Conservation (phyloP, 1,140 invertebrate genomes). For the Ips typographus region DNA sequence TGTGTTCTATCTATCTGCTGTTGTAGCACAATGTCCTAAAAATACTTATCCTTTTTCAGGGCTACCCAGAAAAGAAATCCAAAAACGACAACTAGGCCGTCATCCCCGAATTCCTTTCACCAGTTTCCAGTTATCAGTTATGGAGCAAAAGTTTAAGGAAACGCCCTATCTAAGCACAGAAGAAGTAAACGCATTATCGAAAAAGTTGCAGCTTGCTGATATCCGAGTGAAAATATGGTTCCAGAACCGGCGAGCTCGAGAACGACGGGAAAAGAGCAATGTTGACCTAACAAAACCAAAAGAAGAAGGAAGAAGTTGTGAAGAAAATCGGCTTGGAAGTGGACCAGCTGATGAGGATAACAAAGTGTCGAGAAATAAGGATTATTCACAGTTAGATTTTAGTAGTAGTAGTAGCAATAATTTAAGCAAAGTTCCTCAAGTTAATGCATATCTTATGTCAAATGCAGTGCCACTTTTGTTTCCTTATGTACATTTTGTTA, state of each 20-base stretch:
- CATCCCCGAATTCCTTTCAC: conserved; percentile 59
- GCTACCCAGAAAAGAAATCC: conserved; percentile 45
- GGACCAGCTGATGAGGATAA: too few species aligned
- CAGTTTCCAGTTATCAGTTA: conserved; percentile 54
- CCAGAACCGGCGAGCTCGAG: conserved; percentile 74
- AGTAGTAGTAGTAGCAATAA: too few species aligned
- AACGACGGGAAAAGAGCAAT: conserved; percentile 60
- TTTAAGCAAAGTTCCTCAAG: too few species aligned
- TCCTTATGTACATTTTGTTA: too few species aligned
- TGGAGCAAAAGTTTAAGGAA: conserved; percentile 58
- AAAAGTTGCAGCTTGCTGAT: conserved; percentile 54
- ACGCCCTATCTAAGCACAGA: conserved; percentile 58
- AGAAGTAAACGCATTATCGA: conserved; percentile 55
- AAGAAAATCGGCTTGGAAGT: too few species aligned
- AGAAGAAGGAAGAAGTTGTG: too few species aligned
- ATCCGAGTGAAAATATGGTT: conserved; percentile 81
- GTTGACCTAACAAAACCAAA: not conserved
- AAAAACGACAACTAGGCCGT: conserved; percentile 58
- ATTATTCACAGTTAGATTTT: too few species aligned
- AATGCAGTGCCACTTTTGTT: too few species aligned
- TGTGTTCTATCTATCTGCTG: too few species aligned
- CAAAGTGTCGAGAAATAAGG: too few species aligned
- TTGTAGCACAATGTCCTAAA: too few species aligned
- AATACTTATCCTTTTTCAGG: conserved; percentile 37
- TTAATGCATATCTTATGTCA: too few species aligned